phyloP scores from a whole-genome alignment of 2,797 vertebrate species.

The Nannoperca obscura region DNA sequence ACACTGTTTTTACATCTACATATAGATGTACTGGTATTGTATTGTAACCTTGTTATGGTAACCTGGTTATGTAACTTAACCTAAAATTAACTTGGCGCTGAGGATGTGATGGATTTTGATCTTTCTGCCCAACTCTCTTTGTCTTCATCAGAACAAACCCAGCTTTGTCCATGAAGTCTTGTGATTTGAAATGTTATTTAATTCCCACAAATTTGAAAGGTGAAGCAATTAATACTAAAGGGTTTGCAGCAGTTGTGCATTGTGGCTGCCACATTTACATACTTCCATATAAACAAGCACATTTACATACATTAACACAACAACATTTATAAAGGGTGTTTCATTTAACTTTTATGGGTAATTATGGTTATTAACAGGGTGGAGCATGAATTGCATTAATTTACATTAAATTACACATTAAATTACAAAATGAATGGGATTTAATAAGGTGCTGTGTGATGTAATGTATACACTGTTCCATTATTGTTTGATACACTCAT shows the following conservation, averaged over 20 bases:
- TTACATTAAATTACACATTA: constrained; percentile 6
- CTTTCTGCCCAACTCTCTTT: background rate
- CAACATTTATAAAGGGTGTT: constrained; percentile 26
- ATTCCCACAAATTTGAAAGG: constrained; percentile 32
- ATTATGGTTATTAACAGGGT: constrained; percentile 36
- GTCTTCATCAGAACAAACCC: constrained; percentile 8
- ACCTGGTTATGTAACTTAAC: background rate
- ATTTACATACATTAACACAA: constrained; percentile 45
- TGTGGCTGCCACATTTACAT: constrained; percentile 30
- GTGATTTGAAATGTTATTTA: background rate
- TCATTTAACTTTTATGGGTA: constrained; percentile 28
- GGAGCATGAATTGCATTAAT: background rate
- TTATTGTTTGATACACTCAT: background rate
- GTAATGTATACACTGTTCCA: background rate
- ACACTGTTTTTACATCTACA: too few species aligned
- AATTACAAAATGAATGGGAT: constrained; percentile 13
- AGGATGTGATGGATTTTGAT: background rate
- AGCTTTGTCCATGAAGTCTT: background rate
- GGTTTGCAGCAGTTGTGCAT: background rate
- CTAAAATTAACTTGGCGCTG: background rate
- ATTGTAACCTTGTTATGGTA: too few species aligned
- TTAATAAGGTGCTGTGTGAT: background rate
- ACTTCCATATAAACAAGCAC: constrained; percentile 38
- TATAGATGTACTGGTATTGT: background rate
- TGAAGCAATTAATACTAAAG: constrained; percentile 23